Evolutionary conservation across 1,140 invertebrate species (phyloP).

Genomic region (Holcopasites calliopsidis): DNA sequence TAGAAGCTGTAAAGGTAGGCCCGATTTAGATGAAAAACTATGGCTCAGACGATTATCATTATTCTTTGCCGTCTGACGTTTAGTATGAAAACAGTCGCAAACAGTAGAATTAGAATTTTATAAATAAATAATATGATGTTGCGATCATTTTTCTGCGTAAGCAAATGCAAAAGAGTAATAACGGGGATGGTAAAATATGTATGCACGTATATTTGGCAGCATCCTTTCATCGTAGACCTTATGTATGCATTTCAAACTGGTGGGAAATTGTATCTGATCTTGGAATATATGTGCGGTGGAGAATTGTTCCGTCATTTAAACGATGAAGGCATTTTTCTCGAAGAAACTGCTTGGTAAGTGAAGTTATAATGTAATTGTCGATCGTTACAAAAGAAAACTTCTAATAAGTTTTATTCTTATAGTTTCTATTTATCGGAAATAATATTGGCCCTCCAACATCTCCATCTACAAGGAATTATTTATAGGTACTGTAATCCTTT

Average conservation of each 20-base stretch:
- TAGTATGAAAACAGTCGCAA: neutral
- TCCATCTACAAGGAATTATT: slow-evolving; percentile 97
- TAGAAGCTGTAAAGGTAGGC: slow-evolving; percentile 96
- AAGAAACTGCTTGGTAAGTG: slow-evolving; percentile 95
- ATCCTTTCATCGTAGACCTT: slow-evolving; percentile 99
- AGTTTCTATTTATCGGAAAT: slow-evolving; percentile 99
- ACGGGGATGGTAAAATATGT: slow-evolving; percentile 23
- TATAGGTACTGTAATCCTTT: slow-evolving; percentile 82
- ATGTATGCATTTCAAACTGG: slow-evolving; percentile 99
- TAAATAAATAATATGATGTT: slow-evolving; percentile 12
- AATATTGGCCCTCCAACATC: slow-evolving; percentile 97
- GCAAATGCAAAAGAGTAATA: neutral
- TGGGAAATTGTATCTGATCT: slow-evolving; percentile 97
- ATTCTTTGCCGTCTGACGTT: slow-evolving; percentile 7
- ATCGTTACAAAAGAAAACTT: neutral
- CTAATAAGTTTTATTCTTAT: slow-evolving; percentile 75
- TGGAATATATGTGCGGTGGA: slow-evolving; percentile 98
- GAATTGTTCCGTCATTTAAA: slow-evolving; percentile 99
- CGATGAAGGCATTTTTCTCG: slow-evolving; percentile 98
- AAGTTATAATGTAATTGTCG: neutral
- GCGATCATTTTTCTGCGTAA: slow-evolving; percentile 17
- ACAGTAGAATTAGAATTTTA: neutral
- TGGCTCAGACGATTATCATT: neutral
- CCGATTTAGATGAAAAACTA: neutral
- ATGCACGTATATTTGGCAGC: slow-evolving; percentile 81